phyloP scores from a whole-genome alignment of 2,113 vertebrate species.

The Tauraco erythrolophus region DNA sequence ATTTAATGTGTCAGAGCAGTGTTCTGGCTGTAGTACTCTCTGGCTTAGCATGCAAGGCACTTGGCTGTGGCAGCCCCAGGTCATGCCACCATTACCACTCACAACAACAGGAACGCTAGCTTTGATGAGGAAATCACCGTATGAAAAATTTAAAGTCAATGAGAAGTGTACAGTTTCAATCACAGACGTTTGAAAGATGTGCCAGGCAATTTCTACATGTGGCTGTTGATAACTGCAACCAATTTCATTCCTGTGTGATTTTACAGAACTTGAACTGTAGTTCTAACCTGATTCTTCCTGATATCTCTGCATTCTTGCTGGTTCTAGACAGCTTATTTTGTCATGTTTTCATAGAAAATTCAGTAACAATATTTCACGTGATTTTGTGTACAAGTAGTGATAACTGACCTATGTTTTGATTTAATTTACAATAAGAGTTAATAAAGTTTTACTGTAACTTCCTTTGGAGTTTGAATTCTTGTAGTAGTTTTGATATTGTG shows the following conservation, averaged over 20 bases:
- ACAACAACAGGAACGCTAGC: background rate
- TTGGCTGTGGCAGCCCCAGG: background rate
- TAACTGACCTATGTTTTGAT: background rate
- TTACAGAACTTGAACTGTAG: conserved; percentile 33
- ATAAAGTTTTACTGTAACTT: conserved; percentile 45
- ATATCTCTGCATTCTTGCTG: background rate
- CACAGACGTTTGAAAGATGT: background rate
- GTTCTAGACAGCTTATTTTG: background rate
- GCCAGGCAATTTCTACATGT: background rate
- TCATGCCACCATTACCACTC: background rate
- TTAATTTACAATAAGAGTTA: conserved; percentile 27
- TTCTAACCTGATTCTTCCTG: background rate
- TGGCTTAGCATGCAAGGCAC: background rate
- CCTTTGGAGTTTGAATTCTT: conserved; percentile 43
- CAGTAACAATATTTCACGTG: background rate
- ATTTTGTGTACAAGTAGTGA: background rate
- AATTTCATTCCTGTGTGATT: background rate
- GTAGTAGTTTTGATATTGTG: background rate
- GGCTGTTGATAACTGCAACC: background rate
- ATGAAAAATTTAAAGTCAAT: background rate
- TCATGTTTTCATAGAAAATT: background rate
- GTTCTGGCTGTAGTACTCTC: background rate
- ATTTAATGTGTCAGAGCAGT: background rate
- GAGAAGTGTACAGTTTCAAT: background rate
- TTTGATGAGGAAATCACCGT: background rate